Conservation (phyloP, 2,888 invertebrate species). For the Leucophenga montana region DNA sequence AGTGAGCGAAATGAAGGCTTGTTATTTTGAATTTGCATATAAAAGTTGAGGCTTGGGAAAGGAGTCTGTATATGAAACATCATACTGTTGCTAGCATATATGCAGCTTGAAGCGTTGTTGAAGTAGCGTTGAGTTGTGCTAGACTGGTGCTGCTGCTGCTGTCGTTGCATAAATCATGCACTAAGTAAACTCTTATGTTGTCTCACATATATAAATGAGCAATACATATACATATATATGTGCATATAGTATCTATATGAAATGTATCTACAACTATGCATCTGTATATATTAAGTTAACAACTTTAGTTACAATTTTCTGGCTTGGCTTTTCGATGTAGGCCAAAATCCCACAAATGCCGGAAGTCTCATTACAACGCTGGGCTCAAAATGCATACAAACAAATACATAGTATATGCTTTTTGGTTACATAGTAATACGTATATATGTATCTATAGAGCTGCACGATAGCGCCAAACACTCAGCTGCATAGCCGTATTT, state of each 20-base stretch:
- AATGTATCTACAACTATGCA: too few relatives aligned
- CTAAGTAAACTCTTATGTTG: constrained; percentile 27
- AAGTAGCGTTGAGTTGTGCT: neutral
- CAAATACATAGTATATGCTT: neutral
- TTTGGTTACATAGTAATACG: neutral
- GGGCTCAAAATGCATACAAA: neutral
- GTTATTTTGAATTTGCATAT: too few relatives aligned
- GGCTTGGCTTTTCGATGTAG: constrained; percentile 12
- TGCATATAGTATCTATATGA: too few relatives aligned
- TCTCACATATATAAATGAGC: too few relatives aligned
- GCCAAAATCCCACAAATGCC: constrained; percentile 21
- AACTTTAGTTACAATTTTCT: neutral
- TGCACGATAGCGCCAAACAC: neutral
- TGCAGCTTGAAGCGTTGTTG: neutral
- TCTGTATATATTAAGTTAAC: too few relatives aligned
- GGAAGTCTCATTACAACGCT: constrained; percentile 25
- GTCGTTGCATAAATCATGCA: constrained; percentile 26
- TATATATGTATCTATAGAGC: neutral
- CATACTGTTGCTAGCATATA: too few relatives aligned
- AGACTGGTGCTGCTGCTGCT: constrained; percentile 12
- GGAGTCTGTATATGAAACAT: too few relatives aligned
- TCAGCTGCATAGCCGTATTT: neutral
- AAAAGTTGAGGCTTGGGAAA: too few relatives aligned
- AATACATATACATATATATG: neutral
- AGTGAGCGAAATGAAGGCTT: neutral